Conservation (phyloP, 2,113 vertebrate genomes). For the Hiodon tergisus region DNA sequence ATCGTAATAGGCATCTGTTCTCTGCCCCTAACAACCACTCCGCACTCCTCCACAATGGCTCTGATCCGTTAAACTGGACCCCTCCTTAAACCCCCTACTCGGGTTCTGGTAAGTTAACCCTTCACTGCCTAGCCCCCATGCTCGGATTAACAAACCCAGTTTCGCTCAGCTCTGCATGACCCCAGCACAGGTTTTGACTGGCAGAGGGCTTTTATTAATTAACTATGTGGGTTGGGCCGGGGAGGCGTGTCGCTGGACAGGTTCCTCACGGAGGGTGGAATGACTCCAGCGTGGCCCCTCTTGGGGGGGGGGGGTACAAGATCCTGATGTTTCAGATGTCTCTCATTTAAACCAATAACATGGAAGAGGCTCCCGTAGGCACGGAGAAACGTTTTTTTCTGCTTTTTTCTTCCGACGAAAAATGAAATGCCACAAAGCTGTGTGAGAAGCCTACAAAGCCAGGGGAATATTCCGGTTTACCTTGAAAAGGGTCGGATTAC, state of each 20-base stretch:
- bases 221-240: constrained; percentile 40
- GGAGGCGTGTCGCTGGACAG: constrained; percentile 41
- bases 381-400: too few relatives aligned
- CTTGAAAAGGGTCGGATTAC: background rate
- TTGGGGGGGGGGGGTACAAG: too few relatives aligned
- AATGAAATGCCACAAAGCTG: background rate
- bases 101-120: background rate
- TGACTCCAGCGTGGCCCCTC: background rate
- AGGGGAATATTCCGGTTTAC: background rate
- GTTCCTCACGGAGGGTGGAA: constrained; percentile 4
- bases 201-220: constrained; percentile 37
- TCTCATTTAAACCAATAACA: background rate
- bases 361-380: too few relatives aligned
- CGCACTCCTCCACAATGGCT: background rate
- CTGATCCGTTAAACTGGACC: background rate
- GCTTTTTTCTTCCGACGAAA: too few relatives aligned
- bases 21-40: background rate
- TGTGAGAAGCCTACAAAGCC: background rate
- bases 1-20: background rate
- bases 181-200: constrained; percentile 21
- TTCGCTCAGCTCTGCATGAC: constrained; percentile 36
- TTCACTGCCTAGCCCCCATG: background rate
- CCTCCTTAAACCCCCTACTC: background rate
- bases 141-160: constrained; percentile 38
- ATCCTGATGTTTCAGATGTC: background rate